Evolutionary conservation across 2,888 invertebrate species (phyloP).

Genomic region (Polydrusus cervinus): DNA sequence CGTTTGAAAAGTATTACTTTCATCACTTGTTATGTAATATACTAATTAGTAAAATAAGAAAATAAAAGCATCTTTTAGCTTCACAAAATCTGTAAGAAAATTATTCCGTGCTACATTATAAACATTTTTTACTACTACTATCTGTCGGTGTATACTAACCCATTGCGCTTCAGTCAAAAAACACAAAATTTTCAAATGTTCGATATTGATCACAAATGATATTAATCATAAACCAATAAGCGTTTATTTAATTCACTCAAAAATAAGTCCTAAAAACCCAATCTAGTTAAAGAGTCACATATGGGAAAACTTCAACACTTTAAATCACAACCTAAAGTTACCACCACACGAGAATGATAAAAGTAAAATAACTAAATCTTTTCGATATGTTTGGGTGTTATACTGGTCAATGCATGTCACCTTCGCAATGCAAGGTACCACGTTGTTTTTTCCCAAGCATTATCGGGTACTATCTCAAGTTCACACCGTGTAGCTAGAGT

Average conservation of each 20-base stretch:
- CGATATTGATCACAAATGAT: neutral
- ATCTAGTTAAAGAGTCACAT: conserved; percentile 20
- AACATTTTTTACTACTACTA: neutral
- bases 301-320: conserved; percentile 1
- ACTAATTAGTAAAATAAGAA: too few species aligned
- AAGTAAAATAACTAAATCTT: conserved; percentile 50
- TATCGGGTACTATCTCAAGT: conserved; percentile 67
- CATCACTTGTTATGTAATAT: too few species aligned
- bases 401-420: conserved; percentile 47
- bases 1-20: too few species aligned
- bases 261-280: conserved; percentile 8
- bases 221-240: neutral
- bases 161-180: conserved; percentile 55
- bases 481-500: conserved; percentile 56
- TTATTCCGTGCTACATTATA: too few species aligned
- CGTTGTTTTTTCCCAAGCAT: conserved; percentile 55
- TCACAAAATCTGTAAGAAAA: too few species aligned
- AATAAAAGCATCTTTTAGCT: too few species aligned
- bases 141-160: conserved; percentile 58
- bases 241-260: conserved; percentile 3
- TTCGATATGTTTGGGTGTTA: conserved; percentile 48
- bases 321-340: neutral
- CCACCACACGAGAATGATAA: conserved; percentile 32
- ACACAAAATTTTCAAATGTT: neutral
- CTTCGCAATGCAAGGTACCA: conserved; percentile 47